phyloP scores from a whole-genome alignment of 2,797 vertebrate species.

The Sebastes wilsoni region DNA sequence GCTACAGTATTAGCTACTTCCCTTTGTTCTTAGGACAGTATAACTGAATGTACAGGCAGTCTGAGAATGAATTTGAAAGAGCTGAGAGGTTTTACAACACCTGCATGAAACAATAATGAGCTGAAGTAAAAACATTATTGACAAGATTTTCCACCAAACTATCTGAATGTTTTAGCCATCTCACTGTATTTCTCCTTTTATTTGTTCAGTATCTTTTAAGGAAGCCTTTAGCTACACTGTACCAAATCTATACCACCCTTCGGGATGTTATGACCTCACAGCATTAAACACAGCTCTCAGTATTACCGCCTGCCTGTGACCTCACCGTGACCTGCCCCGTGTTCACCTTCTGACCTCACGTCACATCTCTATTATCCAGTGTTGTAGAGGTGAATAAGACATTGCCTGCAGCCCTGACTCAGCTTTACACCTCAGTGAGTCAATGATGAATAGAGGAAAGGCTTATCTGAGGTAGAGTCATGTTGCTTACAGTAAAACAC shows the following conservation, averaged over 20 bases:
- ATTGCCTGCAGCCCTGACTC: background rate
- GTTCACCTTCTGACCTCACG: slow-evolving; percentile 19
- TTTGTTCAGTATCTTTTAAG: background rate
- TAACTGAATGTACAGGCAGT: background rate
- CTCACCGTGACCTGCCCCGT: background rate
- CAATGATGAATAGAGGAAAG: background rate
- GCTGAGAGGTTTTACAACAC: background rate
- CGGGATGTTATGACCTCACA: background rate
- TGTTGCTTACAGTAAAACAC: background rate
- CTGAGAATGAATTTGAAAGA: background rate
- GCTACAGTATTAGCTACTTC: background rate
- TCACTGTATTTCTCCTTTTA: background rate
- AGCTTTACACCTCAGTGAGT: slow-evolving; percentile 7
- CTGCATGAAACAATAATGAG: background rate
- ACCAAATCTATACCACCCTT: background rate
- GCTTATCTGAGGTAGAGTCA: background rate
- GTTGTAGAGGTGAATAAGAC: background rate
- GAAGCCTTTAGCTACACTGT: background rate
- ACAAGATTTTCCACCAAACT: background rate
- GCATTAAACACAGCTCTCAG: background rate
- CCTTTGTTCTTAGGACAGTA: background rate
- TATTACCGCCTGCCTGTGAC: background rate
- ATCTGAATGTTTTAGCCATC: background rate
- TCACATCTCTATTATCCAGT: background rate
- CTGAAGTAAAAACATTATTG: background rate